Percentiles rank a stretch among this genome's conserved stretches.
phyloP scores from a whole-genome alignment of 2,113 vertebrate genomes.

The Atherinomorus stipes region DNA sequence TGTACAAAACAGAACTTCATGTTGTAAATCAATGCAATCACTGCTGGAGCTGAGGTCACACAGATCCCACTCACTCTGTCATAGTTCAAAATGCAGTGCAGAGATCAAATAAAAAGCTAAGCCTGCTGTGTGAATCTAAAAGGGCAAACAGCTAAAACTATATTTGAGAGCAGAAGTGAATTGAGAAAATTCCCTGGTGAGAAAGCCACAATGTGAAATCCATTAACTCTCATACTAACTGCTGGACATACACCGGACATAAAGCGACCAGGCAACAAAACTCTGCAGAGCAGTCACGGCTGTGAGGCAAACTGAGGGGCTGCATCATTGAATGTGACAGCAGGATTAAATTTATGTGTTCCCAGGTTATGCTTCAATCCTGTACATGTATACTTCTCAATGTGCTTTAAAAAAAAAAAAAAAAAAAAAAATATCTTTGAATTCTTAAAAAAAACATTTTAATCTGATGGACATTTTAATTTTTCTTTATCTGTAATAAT shows the following conservation, averaged over 20 bases:
- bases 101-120: constrained; percentile 45
- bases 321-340: not conserved
- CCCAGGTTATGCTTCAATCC: not conserved
- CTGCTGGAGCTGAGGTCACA: constrained; percentile 22
- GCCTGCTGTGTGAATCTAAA: constrained; percentile 34
- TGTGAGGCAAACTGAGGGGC: not conserved
- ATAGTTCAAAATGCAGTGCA: constrained; percentile 37
- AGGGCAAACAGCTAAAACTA: constrained; percentile 40
- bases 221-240: constrained; percentile 33
- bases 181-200: constrained; percentile 37
- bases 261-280: constrained; percentile 21
- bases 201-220: constrained; percentile 41
- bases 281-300: not conserved
- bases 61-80: constrained; percentile 35
- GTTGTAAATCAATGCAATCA: constrained; percentile 39
- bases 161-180: constrained; percentile 26
- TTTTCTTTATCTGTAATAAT: not conserved
- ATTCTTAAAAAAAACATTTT: not conserved
- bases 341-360: not conserved
- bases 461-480: not conserved
- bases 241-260: constrained; percentile 35
- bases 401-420: too few relatives aligned
- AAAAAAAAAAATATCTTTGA: too few relatives aligned
- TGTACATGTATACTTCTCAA: too few relatives aligned
- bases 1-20: constrained; percentile 15